Base-by-base conservation (phyloP, 1,140 invertebrate genomes). In the Prorops nasuta region DNA sequence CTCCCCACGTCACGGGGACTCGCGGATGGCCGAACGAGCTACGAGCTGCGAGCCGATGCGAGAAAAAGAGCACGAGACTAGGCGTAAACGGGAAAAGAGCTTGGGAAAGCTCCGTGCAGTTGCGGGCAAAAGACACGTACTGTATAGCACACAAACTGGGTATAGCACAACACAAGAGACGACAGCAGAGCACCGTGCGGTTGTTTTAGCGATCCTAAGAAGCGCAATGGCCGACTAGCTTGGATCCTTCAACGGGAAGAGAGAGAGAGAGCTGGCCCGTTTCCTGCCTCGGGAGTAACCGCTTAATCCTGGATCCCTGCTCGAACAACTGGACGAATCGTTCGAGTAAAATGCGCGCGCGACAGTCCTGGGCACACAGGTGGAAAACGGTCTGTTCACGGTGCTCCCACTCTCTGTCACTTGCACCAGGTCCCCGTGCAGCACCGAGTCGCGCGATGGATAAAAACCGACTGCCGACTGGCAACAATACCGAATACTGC, bases 381-480 rank as follows among this genome's bases (percentile, higher is more conserved):
- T n/a, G n/a, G n/a, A n/a, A n/a, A n/a, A n/a, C n/a, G n/a, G n/a
- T n/a, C n/a, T n/a, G n/a, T n/a, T n/a, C n/a, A n/a, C n/a, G n/a
- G n/a, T n/a, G n/a, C n/a, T n/a, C n/a, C n/a, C n/a, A n/a, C n/a
- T n/a, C n/a, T n/a, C n/a, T n/a, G n/a, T 12, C 24, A 28, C 24
- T 28, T 28, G 24, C 24, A 12, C 24, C 24, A 28, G 6, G 24
- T 28, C 24, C 24, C 24, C 43, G 50, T 38, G 41, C 48, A 37
- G 50, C 42, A 22, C 54, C 50, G 28, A 42, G 14, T 21, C 58
- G 12, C 34, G n/a, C 59, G 49, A 40, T 54, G 47, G 44, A 60
- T 46, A 51, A 60, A 54, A 60, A 60, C 54, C 50, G 54, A 60
- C 59, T n/a, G n/a, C n/a, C n/a, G n/a, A n/a, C n/a, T n/a, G n/a